A percentile compares a stretch with the other conserved stretches of the same genome.
These are phyloP conservation scores for Platycheirus rosarum DNA, from an alignment of 2,888 invertebrate species.

Conservation along the genomic window DNA sequence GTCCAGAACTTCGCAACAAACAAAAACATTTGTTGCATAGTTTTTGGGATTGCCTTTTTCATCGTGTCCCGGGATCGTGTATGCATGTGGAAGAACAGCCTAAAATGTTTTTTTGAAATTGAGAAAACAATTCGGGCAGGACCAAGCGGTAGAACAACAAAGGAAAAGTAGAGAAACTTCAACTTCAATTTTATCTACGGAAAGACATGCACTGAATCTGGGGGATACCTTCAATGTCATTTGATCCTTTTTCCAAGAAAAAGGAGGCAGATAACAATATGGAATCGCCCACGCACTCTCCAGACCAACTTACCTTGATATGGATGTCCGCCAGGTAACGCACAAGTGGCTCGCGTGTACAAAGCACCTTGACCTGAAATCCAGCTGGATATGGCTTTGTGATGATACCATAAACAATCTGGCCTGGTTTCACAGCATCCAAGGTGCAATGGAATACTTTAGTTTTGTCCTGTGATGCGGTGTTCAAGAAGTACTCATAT, in stretches of 20 bases:
- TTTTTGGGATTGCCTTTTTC: constrained; percentile 90
- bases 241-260: no score
- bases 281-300: background rate
- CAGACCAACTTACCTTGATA: constrained; percentile 88
- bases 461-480: constrained; percentile 87
- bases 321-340: constrained; percentile 93
- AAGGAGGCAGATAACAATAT: no score
- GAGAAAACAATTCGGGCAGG: background rate
- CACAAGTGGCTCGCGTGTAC: constrained; percentile 90
- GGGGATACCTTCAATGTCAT: no score
- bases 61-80: constrained; percentile 85
- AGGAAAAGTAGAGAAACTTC: background rate
- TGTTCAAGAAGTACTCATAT: constrained; percentile 89
- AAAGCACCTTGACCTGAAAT: constrained; percentile 88
- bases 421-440: constrained; percentile 88
- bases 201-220: no score
- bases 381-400: constrained; percentile 89
- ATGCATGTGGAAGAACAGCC: constrained; percentile 72
- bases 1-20: constrained; percentile 94
- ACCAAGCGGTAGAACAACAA: no score
- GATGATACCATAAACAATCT: constrained; percentile 90
- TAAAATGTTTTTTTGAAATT: constrained; percentile 64
- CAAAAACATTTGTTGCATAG: constrained; percentile 92
- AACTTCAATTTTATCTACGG: background rate
- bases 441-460: constrained; percentile 90